Base-by-base conservation (phyloP, 2,797 vertebrate species). In the Hipposideros larvatus region DNA sequence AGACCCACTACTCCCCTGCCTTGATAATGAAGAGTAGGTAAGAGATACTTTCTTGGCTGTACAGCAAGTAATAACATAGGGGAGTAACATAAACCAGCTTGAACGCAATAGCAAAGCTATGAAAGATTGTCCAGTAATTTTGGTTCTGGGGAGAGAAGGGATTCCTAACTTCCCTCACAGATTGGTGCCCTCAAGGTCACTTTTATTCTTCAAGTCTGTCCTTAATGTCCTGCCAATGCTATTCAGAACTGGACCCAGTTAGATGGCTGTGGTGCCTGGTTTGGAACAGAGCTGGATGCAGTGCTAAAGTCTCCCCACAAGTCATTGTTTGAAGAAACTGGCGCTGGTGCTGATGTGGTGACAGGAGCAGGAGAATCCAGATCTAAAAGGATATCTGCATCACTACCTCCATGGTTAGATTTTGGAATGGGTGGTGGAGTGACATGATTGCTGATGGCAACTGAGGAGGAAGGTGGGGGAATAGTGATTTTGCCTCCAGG, bases 291-390 rank as follows among this genome's bases (percentile, higher is more conserved):
- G 93, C 97, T 99, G 65, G 99, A 98, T 57, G 99, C 98, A 85
- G 99, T 99, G 92, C 99, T 99, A 97, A 99, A 99, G 96, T 99
- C 99, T 97, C 99, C 99, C 99, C 99, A 99, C 97, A 99, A 98
- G 97, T 99, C 99, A 92, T 98, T 98, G 96, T 98, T 94, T 88
- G 98, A 88, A 96, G 98, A 94, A 73, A 91, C 96, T 70, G 98
- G 97, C 85, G 98, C 98, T 94, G 97, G 87, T 28, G 95, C 97
- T 96, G 98, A 77, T 96, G 98, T 97, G 46, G 98, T 98, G 92
- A 98, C 98, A 94, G 99, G 98, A 95, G 99, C 98, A 89, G 99
- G 99, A 97, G 99, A 98, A 97, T 99, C 99, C 96, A 99, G 98
- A 90, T 99, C 99, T 96, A 99, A 98, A 83, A 99, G 98, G 97